Percentiles rank a stretch among this genome's conserved stretches.
Evolutionary conservation across 2,113 vertebrate species (phyloP).

Genomic region (Sarotherodon lohbergeri): DNA sequence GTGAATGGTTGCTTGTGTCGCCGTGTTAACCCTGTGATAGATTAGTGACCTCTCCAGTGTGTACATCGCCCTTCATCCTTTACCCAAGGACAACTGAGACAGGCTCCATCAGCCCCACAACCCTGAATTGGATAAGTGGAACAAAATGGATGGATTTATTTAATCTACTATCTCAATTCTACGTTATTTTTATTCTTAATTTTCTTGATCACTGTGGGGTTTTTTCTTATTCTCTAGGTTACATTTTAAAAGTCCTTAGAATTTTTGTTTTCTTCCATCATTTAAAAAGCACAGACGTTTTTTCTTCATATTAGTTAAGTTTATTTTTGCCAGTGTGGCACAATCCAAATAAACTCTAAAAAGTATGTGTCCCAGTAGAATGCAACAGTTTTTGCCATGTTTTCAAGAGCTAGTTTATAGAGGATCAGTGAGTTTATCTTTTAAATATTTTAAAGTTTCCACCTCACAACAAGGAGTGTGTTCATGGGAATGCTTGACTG

Average conservation of each 20-base stretch:
- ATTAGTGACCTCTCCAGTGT: background rate
- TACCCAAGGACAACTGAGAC: background rate
- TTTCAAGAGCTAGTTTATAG: background rate
- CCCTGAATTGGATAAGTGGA: background rate
- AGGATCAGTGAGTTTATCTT: background rate
- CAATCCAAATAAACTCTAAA: background rate
- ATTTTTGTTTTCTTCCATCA: background rate
- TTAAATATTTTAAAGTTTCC: background rate
- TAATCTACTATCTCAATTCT: background rate
- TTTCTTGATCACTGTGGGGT: background rate
- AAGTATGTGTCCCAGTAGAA: background rate
- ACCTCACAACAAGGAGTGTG: background rate
- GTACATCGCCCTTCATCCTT: background rate
- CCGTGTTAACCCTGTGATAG: background rate
- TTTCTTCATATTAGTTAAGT: background rate
- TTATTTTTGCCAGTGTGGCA: background rate
- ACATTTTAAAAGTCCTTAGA: background rate
- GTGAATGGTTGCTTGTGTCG: background rate
- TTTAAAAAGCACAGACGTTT: background rate
- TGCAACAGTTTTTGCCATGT: background rate
- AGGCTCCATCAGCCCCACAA: background rate
- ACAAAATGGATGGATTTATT: background rate
- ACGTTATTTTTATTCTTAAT: background rate
- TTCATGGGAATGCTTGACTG: background rate
- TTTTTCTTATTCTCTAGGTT: background rate